These are phyloP conservation scores for Parapristionchus giblindavisi DNA, from an alignment of 2,888 invertebrate genomes.

Conservation along the genomic window DNA sequence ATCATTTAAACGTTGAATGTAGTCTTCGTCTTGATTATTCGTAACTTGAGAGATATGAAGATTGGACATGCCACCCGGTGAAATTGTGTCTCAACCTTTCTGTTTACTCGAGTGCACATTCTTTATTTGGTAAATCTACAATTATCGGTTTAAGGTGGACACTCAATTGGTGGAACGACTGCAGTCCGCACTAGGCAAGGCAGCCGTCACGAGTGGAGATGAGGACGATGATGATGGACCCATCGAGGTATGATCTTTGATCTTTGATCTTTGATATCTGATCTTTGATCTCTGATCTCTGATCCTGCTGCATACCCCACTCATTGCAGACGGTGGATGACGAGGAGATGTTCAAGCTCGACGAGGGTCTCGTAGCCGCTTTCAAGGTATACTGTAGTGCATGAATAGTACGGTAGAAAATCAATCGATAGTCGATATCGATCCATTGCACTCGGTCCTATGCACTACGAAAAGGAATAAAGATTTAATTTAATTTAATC, in stretches of 20 bases:
- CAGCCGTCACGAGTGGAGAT: slow-evolving; percentile 45
- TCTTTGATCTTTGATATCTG: background rate
- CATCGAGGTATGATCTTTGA: background rate
- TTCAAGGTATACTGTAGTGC: slow-evolving; percentile 41
- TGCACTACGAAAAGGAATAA: background rate
- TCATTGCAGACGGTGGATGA: slow-evolving; percentile 45
- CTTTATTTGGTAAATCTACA: background rate
- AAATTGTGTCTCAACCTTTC: background rate
- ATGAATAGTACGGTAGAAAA: background rate
- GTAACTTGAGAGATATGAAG: background rate
- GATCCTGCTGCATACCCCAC: background rate
- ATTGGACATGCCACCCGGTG: background rate
- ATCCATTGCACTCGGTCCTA: no score
- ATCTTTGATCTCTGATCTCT: background rate
- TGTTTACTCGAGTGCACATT: no score
- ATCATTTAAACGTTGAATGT: no score
- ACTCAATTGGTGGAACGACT: slow-evolving; percentile 50
- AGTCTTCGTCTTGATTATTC: no score
- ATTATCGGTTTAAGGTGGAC: slow-evolving; percentile 42
- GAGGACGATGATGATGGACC: background rate
- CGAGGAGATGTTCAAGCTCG: slow-evolving; percentile 55
- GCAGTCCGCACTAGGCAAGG: slow-evolving; percentile 53
- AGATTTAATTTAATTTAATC: no score
- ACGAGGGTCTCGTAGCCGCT: slow-evolving; percentile 50
- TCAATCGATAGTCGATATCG: background rate